Conservation (phyloP, 2,797 vertebrate genomes). For the Otus scops region DNA sequence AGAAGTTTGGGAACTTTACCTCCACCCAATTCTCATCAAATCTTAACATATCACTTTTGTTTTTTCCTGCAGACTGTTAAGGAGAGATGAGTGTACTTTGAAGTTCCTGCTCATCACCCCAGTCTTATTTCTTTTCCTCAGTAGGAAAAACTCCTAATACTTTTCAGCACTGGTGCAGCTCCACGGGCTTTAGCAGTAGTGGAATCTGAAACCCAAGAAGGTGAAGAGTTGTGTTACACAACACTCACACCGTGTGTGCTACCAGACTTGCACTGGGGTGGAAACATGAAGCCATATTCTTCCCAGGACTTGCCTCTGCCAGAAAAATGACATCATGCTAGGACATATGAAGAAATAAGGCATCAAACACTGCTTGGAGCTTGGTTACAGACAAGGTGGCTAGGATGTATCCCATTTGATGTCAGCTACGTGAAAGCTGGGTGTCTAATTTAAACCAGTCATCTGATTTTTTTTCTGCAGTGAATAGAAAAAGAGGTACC, state of each 20-base stretch:
- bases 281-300: neutral
- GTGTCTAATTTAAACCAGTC: neutral
- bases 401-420: neutral
- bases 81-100: neutral
- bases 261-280: neutral
- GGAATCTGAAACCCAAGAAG: neutral
- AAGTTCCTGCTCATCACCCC: neutral
- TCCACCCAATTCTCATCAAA: neutral
- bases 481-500: neutral
- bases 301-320: neutral
- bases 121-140: neutral
- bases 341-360: neutral
- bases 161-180: neutral
- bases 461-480: neutral
- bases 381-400: neutral
- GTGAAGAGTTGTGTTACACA: neutral
- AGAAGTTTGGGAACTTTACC: neutral
- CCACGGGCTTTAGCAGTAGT: neutral
- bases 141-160: neutral
- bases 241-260: neutral
- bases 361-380: neutral
- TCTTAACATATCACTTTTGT: neutral
- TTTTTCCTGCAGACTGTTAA: neutral
- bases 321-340: neutral
- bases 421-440: neutral